Base-by-base conservation (phyloP, 2,113 vertebrate genomes). In the Rhadina sibilatrix region DNA sequence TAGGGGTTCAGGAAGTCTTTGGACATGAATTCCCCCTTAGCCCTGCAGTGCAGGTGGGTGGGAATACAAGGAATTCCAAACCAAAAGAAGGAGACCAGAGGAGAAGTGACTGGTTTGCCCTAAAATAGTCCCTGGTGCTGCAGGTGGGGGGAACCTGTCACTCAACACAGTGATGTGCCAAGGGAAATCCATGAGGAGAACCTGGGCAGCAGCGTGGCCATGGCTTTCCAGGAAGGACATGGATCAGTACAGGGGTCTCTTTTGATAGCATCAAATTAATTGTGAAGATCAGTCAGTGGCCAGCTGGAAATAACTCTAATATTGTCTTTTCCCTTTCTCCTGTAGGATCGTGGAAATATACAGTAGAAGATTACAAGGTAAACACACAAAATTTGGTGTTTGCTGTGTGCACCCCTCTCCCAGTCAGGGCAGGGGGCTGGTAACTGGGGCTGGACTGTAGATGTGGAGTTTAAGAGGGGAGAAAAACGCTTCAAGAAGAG, bases 321-420 rank as follows among this genome's bases (percentile, higher is more conserved):
- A 3, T 6, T 60, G 12, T 40, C n/a, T 64, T 69, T 94, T 80
- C 35, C n/a, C 31, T 89, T 61, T 86, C 82, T 96, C 61, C 90
- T 96, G 77, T 83, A 99, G 99, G 98, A 99, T 99, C 7, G 99
- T 99, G 95, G 99, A 99, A 98, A 99, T 99, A 91, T 99, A 99
- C 97, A 99, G 99, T 70, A 98, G 99, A 94, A 98, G 99, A 97
- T 97, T 99, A 85, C 99, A 99, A 98, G 99, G 99, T 99, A 98
- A 97, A 63, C 20, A 63, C 20, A 13, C 5, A 3, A 10, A 21
- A 35, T 72, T 61, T n/a, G 28, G 42, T 23, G n/a, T 31, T 79
- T 93, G 24, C 35, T 24, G 6, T 28, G 46, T 17, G 35, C 6
- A 2, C 8, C 70, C 20, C 24, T 91, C 68, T 40, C 33, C 44